phyloP scores from a whole-genome alignment of 2,797 vertebrate species.

The Lagorchestes hirsutus region DNA sequence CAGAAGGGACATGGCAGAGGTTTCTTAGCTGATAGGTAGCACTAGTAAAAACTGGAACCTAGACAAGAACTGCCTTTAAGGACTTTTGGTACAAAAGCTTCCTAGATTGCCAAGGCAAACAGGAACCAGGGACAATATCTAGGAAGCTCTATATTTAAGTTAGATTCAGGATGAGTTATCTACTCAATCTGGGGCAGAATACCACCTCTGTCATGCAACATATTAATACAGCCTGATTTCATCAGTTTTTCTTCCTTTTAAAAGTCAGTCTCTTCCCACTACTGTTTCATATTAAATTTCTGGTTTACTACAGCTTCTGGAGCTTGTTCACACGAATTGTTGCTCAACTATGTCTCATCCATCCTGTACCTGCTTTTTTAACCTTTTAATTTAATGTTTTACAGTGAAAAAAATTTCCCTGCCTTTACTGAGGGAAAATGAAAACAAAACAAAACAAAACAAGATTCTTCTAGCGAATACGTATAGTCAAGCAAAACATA shows the following conservation, averaged over 20 bases:
- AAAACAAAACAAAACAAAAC: not conserved
- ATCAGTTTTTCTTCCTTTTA: not conserved
- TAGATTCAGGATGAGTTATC: not conserved
- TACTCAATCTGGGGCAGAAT: not conserved
- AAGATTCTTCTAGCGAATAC: not conserved
- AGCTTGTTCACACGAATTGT: not conserved
- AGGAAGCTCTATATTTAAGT: not conserved
- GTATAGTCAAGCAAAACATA: not conserved
- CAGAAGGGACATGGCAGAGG: not conserved
- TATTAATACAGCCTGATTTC: not conserved
- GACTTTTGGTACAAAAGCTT: constrained; percentile 13
- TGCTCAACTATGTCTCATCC: not conserved
- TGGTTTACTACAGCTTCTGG: not conserved
- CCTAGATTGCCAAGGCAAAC: not conserved
- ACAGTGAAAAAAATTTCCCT: not conserved
- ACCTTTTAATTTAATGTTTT: not conserved
- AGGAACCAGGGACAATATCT: not conserved
- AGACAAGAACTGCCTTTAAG: not conserved
- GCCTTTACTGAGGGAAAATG: not conserved
- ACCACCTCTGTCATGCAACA: not conserved
- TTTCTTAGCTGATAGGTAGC: constrained; percentile 9
- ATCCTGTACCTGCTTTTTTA: not conserved
- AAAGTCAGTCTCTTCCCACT: not conserved
- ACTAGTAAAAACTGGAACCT: constrained; percentile 13
- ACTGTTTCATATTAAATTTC: not conserved